A percentile compares a stretch with the other conserved stretches of the same genome.
phyloP scores from a whole-genome alignment of 2,113 vertebrate genomes.

The Aramus guarauna region DNA sequence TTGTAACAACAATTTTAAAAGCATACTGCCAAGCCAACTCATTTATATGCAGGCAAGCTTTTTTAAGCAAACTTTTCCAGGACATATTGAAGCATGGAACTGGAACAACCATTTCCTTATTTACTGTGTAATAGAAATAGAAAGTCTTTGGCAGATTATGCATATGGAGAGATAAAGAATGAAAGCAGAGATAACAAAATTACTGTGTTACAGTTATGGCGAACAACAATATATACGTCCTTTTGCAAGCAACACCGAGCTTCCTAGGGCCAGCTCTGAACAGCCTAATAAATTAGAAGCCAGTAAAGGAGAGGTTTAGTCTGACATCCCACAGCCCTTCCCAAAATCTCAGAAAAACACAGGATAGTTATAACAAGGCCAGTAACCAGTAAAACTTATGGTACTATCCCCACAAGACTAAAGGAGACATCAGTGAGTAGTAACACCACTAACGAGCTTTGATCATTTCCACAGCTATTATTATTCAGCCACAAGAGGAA shows the following conservation, averaged over 20 bases:
- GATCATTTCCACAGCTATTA: not conserved
- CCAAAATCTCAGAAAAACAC: not conserved
- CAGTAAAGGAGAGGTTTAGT: not conserved
- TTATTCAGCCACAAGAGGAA: not conserved
- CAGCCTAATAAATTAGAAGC: not conserved
- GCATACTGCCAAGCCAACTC: not conserved
- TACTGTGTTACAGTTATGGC: not conserved
- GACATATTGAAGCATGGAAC: not conserved
- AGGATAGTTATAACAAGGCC: not conserved
- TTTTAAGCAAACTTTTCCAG: conserved; percentile 23
- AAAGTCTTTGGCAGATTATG: not conserved
- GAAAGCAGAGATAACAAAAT: not conserved
- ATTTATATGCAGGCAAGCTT: not conserved
- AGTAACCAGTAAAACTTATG: not conserved
- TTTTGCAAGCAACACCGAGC: not conserved
- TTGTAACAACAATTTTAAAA: not conserved
- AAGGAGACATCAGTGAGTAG: not conserved
- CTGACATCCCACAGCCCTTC: not conserved
- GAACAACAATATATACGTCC: not conserved
- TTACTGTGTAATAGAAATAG: not conserved
- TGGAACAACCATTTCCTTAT: not conserved
- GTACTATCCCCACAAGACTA: not conserved
- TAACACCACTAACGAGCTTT: not conserved
- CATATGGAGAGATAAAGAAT: not conserved
- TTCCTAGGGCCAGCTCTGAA: not conserved